Percentiles rank a stretch among this genome's conserved stretches.
Conservation (phyloP, 2,113 vertebrate species). For the Polypterus bichir region DNA sequence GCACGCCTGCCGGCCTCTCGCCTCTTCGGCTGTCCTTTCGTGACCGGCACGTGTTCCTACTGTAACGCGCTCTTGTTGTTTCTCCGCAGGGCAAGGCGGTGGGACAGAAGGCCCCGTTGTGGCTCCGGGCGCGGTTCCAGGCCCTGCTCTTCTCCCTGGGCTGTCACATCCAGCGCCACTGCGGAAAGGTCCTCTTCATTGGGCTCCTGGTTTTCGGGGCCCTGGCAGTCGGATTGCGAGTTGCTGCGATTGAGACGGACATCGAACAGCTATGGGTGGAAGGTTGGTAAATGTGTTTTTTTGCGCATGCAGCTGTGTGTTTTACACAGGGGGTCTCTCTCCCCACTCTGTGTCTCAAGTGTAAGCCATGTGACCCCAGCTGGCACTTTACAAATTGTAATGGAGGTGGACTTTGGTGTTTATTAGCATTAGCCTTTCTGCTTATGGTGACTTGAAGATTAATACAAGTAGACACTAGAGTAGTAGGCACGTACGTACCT, state of each 20-base stretch:
- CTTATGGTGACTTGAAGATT: too few species aligned
- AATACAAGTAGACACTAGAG: too few species aligned
- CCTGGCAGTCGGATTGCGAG: slow-evolving; percentile 82
- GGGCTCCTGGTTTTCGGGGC: slow-evolving; percentile 89
- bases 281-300: slow-evolving; percentile 64
- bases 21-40: slow-evolving; percentile 9
- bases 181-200: slow-evolving; percentile 93
- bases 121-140: slow-evolving; percentile 88
- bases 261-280: slow-evolving; percentile 96
- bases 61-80: slow-evolving; percentile 22
- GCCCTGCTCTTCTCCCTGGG: slow-evolving; percentile 88
- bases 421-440: too few species aligned
- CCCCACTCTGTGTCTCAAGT: not conserved
- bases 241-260: slow-evolving; percentile 88
- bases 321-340: not conserved
- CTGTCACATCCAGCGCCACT: slow-evolving; percentile 91
- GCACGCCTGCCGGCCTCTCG: not conserved
- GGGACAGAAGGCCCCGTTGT: slow-evolving; percentile 77
- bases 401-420: too few species aligned
- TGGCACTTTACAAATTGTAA: too few species aligned
- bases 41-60: too few species aligned
- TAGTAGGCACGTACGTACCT: too few species aligned
- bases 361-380: too few species aligned
- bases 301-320: slow-evolving; percentile 4
- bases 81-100: slow-evolving; percentile 63